Conservation (phyloP, 2,888 invertebrate genomes). For the Oscheius sp. region DNA sequence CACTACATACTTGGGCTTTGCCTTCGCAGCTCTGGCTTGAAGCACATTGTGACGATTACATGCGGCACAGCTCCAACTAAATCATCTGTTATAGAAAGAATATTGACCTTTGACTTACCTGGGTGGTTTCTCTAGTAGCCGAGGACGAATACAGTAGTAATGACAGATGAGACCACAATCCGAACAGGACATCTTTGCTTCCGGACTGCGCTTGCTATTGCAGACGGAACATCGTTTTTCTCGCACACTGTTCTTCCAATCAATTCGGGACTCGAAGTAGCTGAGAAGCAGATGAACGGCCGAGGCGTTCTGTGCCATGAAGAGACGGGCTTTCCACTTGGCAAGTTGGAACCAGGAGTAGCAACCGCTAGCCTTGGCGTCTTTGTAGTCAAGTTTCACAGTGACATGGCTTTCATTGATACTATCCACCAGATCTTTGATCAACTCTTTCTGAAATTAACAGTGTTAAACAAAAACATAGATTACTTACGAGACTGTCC, state of each 20-base stretch:
- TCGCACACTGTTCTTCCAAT: constrained; percentile 31
- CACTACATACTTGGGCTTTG: constrained; percentile 21
- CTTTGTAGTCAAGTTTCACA: constrained; percentile 4
- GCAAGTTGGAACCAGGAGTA: constrained; percentile 42
- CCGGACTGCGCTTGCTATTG: constrained; percentile 26
- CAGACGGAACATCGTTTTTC: constrained; percentile 33
- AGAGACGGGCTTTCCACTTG: constrained; percentile 41
- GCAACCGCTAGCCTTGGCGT: constrained; percentile 39
- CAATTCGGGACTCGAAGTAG: constrained; percentile 48
- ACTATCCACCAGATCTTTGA: constrained; percentile 11
- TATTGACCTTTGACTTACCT: not conserved
- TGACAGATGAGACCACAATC: constrained; percentile 28
- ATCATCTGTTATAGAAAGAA: not conserved
- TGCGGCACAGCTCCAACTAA: constrained; percentile 22
- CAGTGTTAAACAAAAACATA: not conserved
- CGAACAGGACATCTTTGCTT: constrained; percentile 31
- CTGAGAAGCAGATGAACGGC: constrained; percentile 46
- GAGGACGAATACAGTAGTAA: constrained; percentile 32
- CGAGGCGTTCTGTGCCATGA: constrained; percentile 41
- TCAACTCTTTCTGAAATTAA: constrained; percentile 15
- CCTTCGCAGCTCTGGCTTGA: constrained; percentile 14
- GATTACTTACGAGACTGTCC: constrained; percentile 20
- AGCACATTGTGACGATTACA: constrained; percentile 18
- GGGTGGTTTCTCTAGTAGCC: constrained; percentile 27
- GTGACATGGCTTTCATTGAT: constrained; percentile 10